Conservation (phyloP, 2,113 vertebrate species). For the Merops nubicus region DNA sequence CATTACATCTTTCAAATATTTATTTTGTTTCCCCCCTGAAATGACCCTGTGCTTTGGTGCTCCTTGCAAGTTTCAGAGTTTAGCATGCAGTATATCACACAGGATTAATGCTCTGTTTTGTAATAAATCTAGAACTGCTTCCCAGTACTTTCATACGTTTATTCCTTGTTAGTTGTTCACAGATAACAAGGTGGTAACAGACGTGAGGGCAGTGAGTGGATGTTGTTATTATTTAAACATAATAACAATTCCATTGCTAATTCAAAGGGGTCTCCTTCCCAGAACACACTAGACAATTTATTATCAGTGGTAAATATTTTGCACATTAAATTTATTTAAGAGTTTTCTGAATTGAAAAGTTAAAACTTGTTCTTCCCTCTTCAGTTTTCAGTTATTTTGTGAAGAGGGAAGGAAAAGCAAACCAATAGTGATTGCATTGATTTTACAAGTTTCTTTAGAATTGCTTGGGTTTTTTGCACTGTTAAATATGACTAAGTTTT, state of each 20-base stretch:
- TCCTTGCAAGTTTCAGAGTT: not conserved
- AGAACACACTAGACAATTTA: not conserved
- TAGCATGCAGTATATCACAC: not conserved
- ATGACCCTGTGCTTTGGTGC: not conserved
- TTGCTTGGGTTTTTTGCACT: not conserved
- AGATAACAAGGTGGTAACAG: not conserved
- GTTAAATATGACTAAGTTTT: not conserved
- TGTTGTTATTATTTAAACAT: too few relatives aligned
- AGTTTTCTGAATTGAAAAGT: not conserved
- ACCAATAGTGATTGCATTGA: not conserved
- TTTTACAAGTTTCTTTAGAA: not conserved
- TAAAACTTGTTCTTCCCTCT: not conserved
- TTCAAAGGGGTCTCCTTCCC: not conserved
- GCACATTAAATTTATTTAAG: not conserved
- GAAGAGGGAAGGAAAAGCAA: not conserved
- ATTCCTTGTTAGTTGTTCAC: not conserved
- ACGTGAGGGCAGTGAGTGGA: not conserved
- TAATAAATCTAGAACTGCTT: not conserved
- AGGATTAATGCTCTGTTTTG: not conserved
- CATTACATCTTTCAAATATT: not conserved
- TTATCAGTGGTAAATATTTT: not conserved
- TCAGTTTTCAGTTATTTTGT: not conserved
- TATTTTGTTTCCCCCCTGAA: fast-evolving
- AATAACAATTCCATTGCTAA: not conserved
- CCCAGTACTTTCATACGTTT: not conserved